A percentile compares a stretch with the other conserved stretches of the same genome.
phyloP scores from a whole-genome alignment of 2,797 vertebrate species.

The Macroramphosus scolopax region DNA sequence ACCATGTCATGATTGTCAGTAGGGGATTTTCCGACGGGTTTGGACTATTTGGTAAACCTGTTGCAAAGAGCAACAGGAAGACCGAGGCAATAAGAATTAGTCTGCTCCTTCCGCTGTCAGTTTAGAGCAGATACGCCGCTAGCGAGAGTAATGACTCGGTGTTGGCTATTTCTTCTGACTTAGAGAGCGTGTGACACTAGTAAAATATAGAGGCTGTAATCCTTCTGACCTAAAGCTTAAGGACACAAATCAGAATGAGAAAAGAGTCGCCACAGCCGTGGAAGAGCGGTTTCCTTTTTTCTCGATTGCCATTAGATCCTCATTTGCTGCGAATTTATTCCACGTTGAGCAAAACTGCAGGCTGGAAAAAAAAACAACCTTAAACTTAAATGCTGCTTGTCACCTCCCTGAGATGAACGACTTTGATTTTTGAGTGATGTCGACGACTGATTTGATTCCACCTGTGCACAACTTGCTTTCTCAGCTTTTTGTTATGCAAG shows the following conservation, averaged over 20 bases:
- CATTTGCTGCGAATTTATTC: conserved; percentile 35
- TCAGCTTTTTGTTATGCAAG: conserved; percentile 54
- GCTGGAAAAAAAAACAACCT: conserved; percentile 64
- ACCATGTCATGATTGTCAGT: conserved; percentile 70
- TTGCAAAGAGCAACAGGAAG: conserved; percentile 41
- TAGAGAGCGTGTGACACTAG: conserved; percentile 39
- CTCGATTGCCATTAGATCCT: conserved; percentile 55
- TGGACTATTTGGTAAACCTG: conserved; percentile 57
- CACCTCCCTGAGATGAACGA: conserved; percentile 56
- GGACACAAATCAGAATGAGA: conserved; percentile 33
- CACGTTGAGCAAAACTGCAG: conserved; percentile 39
- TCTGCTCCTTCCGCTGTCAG: conserved; percentile 41
- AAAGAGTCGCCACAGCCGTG: conserved; percentile 30
- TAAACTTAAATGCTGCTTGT: conserved; percentile 67
- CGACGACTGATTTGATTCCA: conserved; percentile 18
- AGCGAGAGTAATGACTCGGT: conserved; percentile 29
- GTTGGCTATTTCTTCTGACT: conserved; percentile 41
- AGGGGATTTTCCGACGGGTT: conserved; percentile 47
- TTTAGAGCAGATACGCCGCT: conserved; percentile 40
- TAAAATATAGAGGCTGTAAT: conserved; percentile 27
- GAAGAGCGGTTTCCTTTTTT: conserved; percentile 37
- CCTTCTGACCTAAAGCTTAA: conserved; percentile 41
- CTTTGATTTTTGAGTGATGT: conserved; percentile 27
- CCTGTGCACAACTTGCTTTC: background rate
- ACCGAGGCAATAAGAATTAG: conserved; percentile 55